Conservation (phyloP, 2,797 vertebrate genomes). For the Diplodus sargus region DNA sequence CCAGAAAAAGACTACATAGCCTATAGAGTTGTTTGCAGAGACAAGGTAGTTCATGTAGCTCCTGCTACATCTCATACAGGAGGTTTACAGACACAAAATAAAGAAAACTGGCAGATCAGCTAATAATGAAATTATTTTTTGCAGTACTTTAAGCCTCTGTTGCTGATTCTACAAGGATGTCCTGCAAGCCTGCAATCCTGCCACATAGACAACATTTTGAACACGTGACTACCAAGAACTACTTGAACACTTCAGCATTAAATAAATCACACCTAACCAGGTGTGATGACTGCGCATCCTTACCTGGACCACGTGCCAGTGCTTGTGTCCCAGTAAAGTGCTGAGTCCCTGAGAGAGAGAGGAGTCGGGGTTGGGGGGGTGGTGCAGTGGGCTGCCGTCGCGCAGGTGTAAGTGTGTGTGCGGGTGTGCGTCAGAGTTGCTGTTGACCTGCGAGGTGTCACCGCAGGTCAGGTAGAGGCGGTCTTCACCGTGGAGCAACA, state of each 20-base stretch:
- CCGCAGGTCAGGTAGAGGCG: slow-evolving; percentile 97
- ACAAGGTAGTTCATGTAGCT: no score
- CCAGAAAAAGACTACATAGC: neutral
- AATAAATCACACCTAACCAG: neutral
- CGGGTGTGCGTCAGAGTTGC: slow-evolving; percentile 80
- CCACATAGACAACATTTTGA: neutral
- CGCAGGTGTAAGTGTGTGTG: slow-evolving; percentile 78
- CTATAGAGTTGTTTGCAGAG: no score
- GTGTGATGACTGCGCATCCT: slow-evolving; percentile 4
- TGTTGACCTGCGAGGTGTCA: slow-evolving; percentile 91
- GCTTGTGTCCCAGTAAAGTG: slow-evolving; percentile 99
- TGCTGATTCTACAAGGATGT: neutral
- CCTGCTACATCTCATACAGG: no score
- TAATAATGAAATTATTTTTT: neutral
- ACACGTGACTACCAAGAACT: neutral
- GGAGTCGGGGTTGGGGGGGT: slow-evolving; percentile 82
- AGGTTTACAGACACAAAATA: neutral
- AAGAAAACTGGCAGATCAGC: neutral
- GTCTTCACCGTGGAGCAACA: slow-evolving; percentile 97
- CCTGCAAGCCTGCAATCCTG: neutral
- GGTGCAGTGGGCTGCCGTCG: slow-evolving; percentile 85
- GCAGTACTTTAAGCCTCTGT: neutral
- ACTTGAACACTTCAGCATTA: neutral
- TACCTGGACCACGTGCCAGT: slow-evolving; percentile 99
- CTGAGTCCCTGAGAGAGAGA: slow-evolving; percentile 96